phyloP scores from a whole-genome alignment of 2,113 vertebrate genomes.

The Melanerpes aurifrons region DNA sequence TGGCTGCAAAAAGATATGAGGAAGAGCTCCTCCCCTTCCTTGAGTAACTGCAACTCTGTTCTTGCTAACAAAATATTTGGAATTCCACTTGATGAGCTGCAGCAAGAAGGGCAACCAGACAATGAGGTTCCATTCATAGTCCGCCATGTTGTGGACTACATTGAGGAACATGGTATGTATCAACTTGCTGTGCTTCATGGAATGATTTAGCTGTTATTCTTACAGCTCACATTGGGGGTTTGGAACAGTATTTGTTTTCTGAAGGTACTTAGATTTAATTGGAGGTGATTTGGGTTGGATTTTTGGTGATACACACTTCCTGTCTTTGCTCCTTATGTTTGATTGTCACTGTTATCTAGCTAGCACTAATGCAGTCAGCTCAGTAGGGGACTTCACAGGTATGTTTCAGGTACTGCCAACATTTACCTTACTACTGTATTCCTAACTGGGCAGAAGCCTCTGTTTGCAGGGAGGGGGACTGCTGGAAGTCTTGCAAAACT shows the following conservation, averaged over 20 bases:
- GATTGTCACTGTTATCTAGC: background rate
- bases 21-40: constrained; percentile 97
- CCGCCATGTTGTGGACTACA: constrained; percentile 95
- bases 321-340: background rate
- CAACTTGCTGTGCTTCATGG: constrained; percentile 12
- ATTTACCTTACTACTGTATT: background rate
- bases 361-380: background rate
- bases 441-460: background rate
- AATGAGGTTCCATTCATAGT: constrained; percentile 94
- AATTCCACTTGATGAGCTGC: constrained; percentile 95
- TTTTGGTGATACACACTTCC: background rate
- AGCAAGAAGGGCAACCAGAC: constrained; percentile 90
- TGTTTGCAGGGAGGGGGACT: background rate
- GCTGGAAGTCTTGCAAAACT: background rate
- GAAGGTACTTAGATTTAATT: background rate
- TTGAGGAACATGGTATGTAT: constrained; percentile 95
- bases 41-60: constrained; percentile 92
- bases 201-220: background rate
- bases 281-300: background rate
- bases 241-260: background rate
- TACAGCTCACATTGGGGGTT: background rate
- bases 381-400: background rate
- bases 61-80: constrained; percentile 95
- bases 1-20: constrained; percentile 96
- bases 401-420: background rate